Evolutionary conservation across 2,888 invertebrate species (phyloP), one percentile per base, ranked within the genome.

Genomic region (Pycnomerus fuliginosus): DNA sequence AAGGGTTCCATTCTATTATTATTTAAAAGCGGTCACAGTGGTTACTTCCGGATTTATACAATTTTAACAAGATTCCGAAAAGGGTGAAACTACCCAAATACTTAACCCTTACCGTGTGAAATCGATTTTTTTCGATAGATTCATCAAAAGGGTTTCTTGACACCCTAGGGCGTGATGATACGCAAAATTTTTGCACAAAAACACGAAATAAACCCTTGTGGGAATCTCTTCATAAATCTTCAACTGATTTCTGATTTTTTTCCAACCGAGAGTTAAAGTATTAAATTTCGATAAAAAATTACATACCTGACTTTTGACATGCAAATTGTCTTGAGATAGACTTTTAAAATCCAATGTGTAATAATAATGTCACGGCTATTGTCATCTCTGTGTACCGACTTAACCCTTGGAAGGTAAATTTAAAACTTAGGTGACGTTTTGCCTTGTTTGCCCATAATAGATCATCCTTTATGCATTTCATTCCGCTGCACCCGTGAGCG

Each of bases 11-110:
- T 38, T 22, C 34, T 10, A 46, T 58, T 53, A 50, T 56, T 55
- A 56, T 60, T 61, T 60, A 65, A 64, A 59, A 56, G 61, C 56
- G 65, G 66, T 68, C 65, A 50, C 61, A 62, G 64, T 55, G 67
- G 68, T 66, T 61, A 56, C 60, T 61, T 64, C 61, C 58, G 57
- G 44, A 61, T 62, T 63, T 58, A 60, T 65, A 60, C 49, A 48
- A 49, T 62, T 67, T 65, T 66, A 67, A 65, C 65, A 55, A 62
- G 64, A 67, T 65, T 63, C 56, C 36, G 43, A 56, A 62, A 65
- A 61, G 56, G 62, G 58, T 52, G 36, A 52, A 59, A 55, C 50
- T 44, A 54, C 49, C 49, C 38, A 44, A 53, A 55, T 60, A 58
- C 28, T 58, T 57, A 55, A 56, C 53, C 52, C 52, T 48, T 35